Base-by-base conservation (phyloP, 2,113 vertebrate species). In the Thryonomys swinderianus region DNA sequence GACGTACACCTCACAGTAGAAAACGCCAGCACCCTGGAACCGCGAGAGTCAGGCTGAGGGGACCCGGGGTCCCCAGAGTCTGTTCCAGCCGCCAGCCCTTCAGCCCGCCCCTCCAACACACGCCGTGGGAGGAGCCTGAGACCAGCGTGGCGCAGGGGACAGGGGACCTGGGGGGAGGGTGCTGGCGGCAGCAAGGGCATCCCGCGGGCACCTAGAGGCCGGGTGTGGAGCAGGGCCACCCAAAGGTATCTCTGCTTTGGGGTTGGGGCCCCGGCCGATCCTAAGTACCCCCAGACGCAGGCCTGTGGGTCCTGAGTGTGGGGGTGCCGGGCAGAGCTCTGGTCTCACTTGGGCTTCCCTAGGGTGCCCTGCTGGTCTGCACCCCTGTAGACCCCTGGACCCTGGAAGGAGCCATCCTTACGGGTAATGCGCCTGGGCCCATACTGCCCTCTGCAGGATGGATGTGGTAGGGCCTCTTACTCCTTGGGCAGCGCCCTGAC, bases 401-500 rank as follows among this genome's bases (percentile, higher is more conserved):
- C 34, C 73, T 17, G 16, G 53, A 51, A 62, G 13, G 74, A 64
- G 42, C 12, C 3, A 0, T 34, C 57, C 62, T 17, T 45, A 13
- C 23, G 23, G 66, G 55, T 21, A 16, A 18, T 23, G 10, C 16
- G 34, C 37, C 18, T 42, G 48, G 23, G 32, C 18, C 37, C n/a
- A 11, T 8, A 67, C 23, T 9, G 0, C 5, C 18, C 61, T 12
- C 67, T 81, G 61, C 79, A 69, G 59, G 67, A 25, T 25, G 34
- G 32, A 69, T 42, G 3, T 2, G 18, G 42, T 0, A 4, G 40
- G 21, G n/a, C 3, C n/a, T 21, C 51, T 55, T 6, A 16, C 32
- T 45, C 80, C n/a, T 74, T 20, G 5, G 79, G 53, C 51, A 71
- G 21, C 51, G n/a, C 67, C 2, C 3, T 97, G 97, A 97, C 96